Conservation (phyloP, 1,140 invertebrate species). For the Neodiprion pinetum region DNA sequence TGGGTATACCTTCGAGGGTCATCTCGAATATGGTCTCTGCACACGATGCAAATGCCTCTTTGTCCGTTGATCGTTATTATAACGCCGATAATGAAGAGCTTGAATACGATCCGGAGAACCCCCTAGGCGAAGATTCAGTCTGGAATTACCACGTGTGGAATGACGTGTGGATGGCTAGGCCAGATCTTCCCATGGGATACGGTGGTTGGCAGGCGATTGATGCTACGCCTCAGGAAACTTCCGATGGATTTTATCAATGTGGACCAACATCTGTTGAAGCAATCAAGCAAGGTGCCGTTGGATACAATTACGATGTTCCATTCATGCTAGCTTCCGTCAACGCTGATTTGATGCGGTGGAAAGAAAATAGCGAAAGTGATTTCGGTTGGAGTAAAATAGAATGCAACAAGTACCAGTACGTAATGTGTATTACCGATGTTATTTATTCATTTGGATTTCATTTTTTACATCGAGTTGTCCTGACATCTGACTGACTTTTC, state of each 20-base stretch:
- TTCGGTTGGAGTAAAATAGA: conserved; percentile 71
- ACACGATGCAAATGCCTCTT: conserved; percentile 68
- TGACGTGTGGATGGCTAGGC: conserved; percentile 74
- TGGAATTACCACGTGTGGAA: conserved; percentile 80
- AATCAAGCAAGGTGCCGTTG: conserved; percentile 68
- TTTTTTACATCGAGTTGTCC: conserved; percentile 21
- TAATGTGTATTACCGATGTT: conserved; percentile 26
- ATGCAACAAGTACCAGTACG: conserved; percentile 74
- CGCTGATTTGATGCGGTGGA: conserved; percentile 70
- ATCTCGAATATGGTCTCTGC: conserved; percentile 71
- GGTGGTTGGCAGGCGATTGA: conserved; percentile 73
- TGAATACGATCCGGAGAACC: conserved; percentile 48
- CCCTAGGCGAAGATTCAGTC: conserved; percentile 44
- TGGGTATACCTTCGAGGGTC: conserved; percentile 68
- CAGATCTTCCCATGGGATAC: conserved; percentile 65
- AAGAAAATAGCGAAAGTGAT: conserved; percentile 63
- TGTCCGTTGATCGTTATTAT: conserved; percentile 70
- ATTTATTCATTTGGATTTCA: conserved; percentile 15
- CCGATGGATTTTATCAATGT: conserved; percentile 65
- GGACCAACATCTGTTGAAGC: conserved; percentile 72
- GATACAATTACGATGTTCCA: conserved; percentile 68
- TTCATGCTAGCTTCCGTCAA: conserved; percentile 73
- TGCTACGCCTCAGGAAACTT: conserved; percentile 66
- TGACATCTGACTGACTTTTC: conserved; percentile 12
- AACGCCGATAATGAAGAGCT: conserved; percentile 59